Base-by-base conservation (phyloP, 1,140 invertebrate species). In the Megathymus violae region DNA sequence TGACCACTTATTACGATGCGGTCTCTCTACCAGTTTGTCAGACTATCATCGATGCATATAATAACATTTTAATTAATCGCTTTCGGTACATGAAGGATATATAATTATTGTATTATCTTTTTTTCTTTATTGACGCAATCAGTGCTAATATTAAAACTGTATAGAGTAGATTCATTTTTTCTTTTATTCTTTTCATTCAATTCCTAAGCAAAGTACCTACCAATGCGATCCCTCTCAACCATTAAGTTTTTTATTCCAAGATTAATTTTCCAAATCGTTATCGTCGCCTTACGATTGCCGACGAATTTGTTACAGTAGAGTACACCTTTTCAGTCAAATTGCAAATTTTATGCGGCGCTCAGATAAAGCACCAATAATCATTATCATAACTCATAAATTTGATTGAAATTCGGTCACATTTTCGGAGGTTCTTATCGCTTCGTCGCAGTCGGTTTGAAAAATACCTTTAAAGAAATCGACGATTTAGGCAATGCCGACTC, bases 341-440 rank as follows among this genome's bases (percentile, higher is more conserved):
- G 79, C 78, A 87, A 90, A 89, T 89, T 88, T 88, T 86, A 83
- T 82, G 82, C 80, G 76, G 51, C 67, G 67, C 75, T 38, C 76
- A 64, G 85, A 87, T 91, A 89, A 88, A 83, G 77, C 75, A 77
- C 84, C 84, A 89, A 87, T 87, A 86, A 91, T 89, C 88, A 91
- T 89, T 88, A 89, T 89, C 80, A 87, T 89, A 91, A 91, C 74
- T 91, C 84, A 87, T 91, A 91, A 91, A 89, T 91, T 88, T 85
- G 81, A 91, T 89, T 89, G 86, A 89, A 89, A 89, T 89, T 88
- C 77, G 84, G 85, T 89, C 82, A 88, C 82, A 89, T 88, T 89
- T 87, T 82, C 76, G 76, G 58, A 65, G 64, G 71, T 70, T 67
- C 85, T 91, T 91, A 91, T 91, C 88, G 74, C 77, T 52, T 66